These are phyloP conservation scores for Ctenicera cuprea DNA, from an alignment of 2,888 invertebrate genomes.

Conservation along the genomic window DNA sequence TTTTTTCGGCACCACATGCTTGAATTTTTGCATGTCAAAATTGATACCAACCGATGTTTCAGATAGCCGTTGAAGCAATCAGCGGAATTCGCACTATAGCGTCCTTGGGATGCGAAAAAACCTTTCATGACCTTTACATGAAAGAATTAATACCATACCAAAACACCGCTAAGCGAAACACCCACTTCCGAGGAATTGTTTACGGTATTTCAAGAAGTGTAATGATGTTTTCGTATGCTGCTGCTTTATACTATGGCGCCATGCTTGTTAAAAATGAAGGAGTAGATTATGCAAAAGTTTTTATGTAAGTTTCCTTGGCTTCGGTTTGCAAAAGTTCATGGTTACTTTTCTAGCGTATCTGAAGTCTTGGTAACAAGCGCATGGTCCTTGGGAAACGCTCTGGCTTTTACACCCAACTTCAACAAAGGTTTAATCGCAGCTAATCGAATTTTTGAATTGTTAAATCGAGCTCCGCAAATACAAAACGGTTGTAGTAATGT, in stretches of 20 bases:
- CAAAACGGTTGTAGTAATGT: constrained; percentile 64
- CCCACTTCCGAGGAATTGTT: constrained; percentile 81
- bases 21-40: no score
- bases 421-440: constrained; percentile 86
- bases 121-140: constrained; percentile 80
- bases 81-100: constrained; percentile 86
- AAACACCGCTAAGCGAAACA: constrained; percentile 75
- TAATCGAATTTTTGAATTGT: constrained; percentile 79
- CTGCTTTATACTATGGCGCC: constrained; percentile 84
- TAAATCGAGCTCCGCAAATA: constrained; percentile 79
- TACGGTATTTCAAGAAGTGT: constrained; percentile 83
- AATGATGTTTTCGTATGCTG: constrained; percentile 83
- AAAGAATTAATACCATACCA: constrained; percentile 78
- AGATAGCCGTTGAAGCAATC: constrained; percentile 88
- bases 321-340: background rate
- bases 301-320: constrained; percentile 77
- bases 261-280: constrained; percentile 78
- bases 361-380: constrained; percentile 84
- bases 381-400: constrained; percentile 79
- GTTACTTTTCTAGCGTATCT: constrained; percentile 75
- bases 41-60: no score
- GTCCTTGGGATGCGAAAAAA: constrained; percentile 82
- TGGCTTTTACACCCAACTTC: constrained; percentile 87
- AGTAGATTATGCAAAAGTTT: constrained; percentile 77
- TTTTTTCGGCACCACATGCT: no score